Percentiles rank a stretch among this genome's conserved stretches.
These are phyloP conservation scores for Hirundo rustica DNA, from an alignment of 2,797 vertebrate species.

Conservation along the genomic window DNA sequence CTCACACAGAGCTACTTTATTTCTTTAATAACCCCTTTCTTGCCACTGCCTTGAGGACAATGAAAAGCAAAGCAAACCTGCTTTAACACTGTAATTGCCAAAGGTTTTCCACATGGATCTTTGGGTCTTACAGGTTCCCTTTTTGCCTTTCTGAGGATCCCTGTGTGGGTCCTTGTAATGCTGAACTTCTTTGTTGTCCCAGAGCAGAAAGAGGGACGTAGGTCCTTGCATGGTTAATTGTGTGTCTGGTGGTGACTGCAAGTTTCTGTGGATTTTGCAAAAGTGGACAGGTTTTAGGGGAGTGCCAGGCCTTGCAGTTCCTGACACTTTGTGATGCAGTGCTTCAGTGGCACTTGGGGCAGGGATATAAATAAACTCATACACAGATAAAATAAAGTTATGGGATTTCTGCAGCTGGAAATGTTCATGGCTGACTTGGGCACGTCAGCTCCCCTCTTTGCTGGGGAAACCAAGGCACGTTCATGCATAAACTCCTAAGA, in stretches of 20 bases:
- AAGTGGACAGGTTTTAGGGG: background rate
- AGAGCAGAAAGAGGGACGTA: background rate
- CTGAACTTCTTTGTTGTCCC: background rate
- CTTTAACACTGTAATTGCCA: background rate
- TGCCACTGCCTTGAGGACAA: background rate
- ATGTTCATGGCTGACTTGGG: background rate
- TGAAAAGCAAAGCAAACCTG: background rate
- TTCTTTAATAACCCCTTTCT: background rate
- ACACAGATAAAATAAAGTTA: background rate
- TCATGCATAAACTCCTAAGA: background rate
- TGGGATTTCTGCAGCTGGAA: background rate
- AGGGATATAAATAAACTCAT: background rate
- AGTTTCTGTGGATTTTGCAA: background rate
- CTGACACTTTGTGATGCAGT: background rate
- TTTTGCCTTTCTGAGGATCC: background rate
- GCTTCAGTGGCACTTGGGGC: background rate
- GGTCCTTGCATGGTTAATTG: background rate
- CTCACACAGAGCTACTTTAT: background rate
- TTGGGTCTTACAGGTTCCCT: background rate
- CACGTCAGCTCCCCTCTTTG: background rate
- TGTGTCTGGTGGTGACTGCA: background rate
- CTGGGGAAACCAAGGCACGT: rapidly evolving
- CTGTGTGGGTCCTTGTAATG: background rate
- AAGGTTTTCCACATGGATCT: background rate
- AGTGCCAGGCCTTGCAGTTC: background rate